phyloP scores from a whole-genome alignment of 2,888 invertebrate species.

The Aplocera efformata region DNA sequence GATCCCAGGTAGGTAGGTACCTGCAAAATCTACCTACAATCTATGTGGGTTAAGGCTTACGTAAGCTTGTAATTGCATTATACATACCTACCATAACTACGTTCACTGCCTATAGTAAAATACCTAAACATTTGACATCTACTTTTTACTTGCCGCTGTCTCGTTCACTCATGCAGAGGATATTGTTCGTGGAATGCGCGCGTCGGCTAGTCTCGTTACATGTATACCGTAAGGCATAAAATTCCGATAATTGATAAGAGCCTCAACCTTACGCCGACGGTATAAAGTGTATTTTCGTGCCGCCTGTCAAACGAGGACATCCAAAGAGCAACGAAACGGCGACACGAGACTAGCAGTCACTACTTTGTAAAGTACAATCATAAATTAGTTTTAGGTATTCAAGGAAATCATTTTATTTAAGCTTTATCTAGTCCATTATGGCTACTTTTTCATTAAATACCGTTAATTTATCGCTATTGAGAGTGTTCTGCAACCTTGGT shows the following conservation, averaged over 20 bases:
- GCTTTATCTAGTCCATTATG: not conserved
- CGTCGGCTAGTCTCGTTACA: slow-evolving; percentile 75
- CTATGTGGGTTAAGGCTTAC: slow-evolving; percentile 71
- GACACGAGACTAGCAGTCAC: slow-evolving; percentile 70
- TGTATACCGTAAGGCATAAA: slow-evolving; percentile 44
- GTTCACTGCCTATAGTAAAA: slow-evolving; percentile 64
- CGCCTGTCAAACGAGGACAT: slow-evolving; percentile 17
- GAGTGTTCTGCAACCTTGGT: slow-evolving; percentile 14
- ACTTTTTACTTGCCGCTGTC: slow-evolving; percentile 70
- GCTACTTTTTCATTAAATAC: slow-evolving; percentile 1
- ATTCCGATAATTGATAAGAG: slow-evolving; percentile 27
- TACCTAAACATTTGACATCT: slow-evolving; percentile 79
- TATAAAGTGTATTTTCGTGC: slow-evolving; percentile 47
- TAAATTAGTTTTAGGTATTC: slow-evolving; percentile 63
- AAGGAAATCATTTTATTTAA: slow-evolving; percentile 14
- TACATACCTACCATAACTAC: slow-evolving; percentile 68
- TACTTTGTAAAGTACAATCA: slow-evolving; percentile 76
- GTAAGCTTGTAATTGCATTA: slow-evolving; percentile 71
- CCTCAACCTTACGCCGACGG: slow-evolving; percentile 23
- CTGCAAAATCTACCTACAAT: slow-evolving; percentile 31
- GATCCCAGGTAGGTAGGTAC: too few relatives aligned
- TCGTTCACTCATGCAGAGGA: slow-evolving; percentile 65
- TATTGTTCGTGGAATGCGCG: slow-evolving; percentile 77
- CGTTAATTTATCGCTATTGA: not conserved
- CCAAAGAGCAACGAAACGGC: slow-evolving; percentile 35